Base-by-base conservation (phyloP, 2,888 invertebrate genomes). In the Gandaritis pyraliata region DNA sequence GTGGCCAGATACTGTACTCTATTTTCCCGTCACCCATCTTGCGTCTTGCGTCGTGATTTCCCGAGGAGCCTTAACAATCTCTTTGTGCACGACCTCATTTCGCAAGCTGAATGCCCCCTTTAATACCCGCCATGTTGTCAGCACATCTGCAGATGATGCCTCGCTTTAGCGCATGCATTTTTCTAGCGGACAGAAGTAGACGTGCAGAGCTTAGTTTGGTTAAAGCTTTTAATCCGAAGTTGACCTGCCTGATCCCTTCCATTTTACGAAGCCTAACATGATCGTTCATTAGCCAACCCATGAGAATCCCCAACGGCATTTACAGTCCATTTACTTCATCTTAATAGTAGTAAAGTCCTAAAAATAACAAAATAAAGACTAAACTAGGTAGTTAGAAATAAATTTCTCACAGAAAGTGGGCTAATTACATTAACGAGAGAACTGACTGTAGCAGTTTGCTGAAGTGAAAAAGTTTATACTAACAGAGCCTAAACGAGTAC, bases 71-170 rank as follows among this genome's bases (percentile, higher is more conserved):
- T 80, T 85, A 86, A 86, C 83, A 83, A 85, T 85, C 83, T 81
- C 82, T 83, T 85, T 82, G 82, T 84, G 81, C 81, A 78, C 84
- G 87, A 86, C 87, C 87, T 86, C 86, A 81, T 86, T 86, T 82
- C 76, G 78, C 72, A 70, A 71, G 71, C 71, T 83, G 83, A 86
- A 85, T 80, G 74, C 80, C 75, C 77, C 70, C 73, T 80, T 80
- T 79, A 78, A 81, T 79, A 75, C 73, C 72, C 74, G 72, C 74
- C 75, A 71, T 75, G 76, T 71, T 77, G 75, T 77, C 75, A 74
- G 77, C 78, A 76, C 75, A 78, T 81, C 77, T 77, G 74, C 65
- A 72, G 71, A 73, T 75, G 74, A 67, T 72, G 65, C 68, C 64
- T 63, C 41, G 70, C 65, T 68, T 63, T 66, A 59, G 45, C 52